Base-by-base conservation (phyloP, 2,888 invertebrate genomes). In the Caenorhabditis afra region DNA sequence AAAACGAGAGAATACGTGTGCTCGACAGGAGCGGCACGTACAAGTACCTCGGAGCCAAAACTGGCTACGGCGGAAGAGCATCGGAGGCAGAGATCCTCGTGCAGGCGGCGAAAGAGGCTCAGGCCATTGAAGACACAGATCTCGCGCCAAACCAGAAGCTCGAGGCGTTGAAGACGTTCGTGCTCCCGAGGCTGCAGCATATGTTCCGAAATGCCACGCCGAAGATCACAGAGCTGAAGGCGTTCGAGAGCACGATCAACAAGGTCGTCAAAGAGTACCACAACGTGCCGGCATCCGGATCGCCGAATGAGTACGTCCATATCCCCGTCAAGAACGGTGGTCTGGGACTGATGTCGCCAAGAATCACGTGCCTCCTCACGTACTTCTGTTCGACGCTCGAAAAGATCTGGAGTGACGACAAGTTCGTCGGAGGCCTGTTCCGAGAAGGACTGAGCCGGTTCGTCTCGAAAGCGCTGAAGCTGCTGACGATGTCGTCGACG, bases 61-160 rank as follows among this genome's bases (percentile, higher is more conserved):
- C 61, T 2, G 70, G 70, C 0, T 44, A 20, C 7, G 37, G 23
- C 8, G 12, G 16, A 5, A 39, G 41, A 20, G 16, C 16, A 20
- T 44, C 53, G 16, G 67, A 16, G 16, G 20, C 41, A 3, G 55
- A 74, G 2, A 16, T 18, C 7, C 29, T 73, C 29, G 14, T 22
- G 10, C 5, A 29, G 14, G 49, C 41, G 1, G 37, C 41, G 7
- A 18, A 12, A 20, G 64, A 79, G 41, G 12, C 58, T 7, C 11
- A 39, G 12, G 22, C 16, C 2, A 29, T 79, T 2, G 11, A 58
- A 22, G 3, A 1, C 7, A 50, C 52, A 1, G 16, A 47, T 1
- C 52, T 79, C 0, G 57, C 75, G 1, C 79, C 79, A 16, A 55
- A 49, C 49, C 80, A 80, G 44, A 80, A 77, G 22, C 39, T 70